These are phyloP conservation scores for Aldrovandia affinis DNA, from an alignment of 2,797 vertebrate species.

Conservation along the genomic window DNA sequence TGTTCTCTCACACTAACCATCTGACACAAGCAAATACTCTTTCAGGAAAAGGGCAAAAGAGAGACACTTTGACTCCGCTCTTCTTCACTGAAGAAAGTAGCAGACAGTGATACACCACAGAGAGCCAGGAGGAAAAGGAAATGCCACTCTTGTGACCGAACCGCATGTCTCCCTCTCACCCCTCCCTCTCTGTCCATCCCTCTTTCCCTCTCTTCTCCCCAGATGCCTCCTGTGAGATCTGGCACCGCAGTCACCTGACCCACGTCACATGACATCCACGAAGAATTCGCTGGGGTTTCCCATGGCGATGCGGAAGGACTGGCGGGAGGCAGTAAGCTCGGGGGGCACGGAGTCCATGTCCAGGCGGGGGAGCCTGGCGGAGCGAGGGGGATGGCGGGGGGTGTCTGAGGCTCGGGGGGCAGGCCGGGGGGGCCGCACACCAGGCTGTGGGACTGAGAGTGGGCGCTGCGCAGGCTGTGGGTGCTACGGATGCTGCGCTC, in stretches of 20 bases:
- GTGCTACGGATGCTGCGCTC: constrained; percentile 83
- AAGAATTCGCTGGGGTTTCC: constrained; percentile 97
- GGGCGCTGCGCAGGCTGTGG: constrained; percentile 87
- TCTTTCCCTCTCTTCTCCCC: constrained; percentile 24
- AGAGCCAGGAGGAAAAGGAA: constrained; percentile 39
- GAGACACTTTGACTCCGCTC: constrained; percentile 39
- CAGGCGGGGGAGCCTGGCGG: constrained; percentile 84
- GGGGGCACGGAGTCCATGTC: constrained; percentile 90
- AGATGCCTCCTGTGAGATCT: constrained; percentile 9
- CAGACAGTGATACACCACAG: constrained; percentile 44
- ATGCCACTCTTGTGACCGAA: constrained; percentile 26
- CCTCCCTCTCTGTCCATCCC: constrained; percentile 28
- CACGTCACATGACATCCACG: constrained; percentile 95
- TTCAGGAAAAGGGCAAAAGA: constrained; percentile 32
- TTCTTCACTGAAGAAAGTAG: constrained; percentile 66
- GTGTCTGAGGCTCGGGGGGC: constrained; percentile 81
- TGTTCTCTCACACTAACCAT: neutral
- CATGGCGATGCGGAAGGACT: constrained; percentile 95
- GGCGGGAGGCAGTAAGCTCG: constrained; percentile 92
- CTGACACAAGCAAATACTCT: neutral
- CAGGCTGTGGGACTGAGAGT: constrained; percentile 85
- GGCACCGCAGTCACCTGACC: constrained; percentile 30
- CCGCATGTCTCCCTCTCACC: neutral
- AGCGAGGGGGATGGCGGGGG: constrained; percentile 74
- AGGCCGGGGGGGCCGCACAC: constrained; percentile 82